Base-by-base conservation (phyloP, 2,113 vertebrate species). In the Dolichotis patagonum region DNA sequence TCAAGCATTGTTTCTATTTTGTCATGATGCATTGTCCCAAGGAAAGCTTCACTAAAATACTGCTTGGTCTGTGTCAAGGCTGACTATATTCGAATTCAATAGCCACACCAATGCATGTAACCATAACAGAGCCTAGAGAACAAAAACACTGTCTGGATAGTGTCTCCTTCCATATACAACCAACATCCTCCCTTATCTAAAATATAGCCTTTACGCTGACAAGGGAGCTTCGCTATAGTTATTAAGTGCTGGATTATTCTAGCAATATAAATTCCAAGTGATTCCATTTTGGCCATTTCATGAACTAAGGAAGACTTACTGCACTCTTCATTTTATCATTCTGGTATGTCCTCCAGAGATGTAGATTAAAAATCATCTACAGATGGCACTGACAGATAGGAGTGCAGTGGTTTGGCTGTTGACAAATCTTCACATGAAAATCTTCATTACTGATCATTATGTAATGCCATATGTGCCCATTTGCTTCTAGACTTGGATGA, bases 361-460 rank as follows among this genome's bases (percentile, higher is more conserved):
- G 1, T 77, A 94, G 54, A 24, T 96, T 58, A 95, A 97, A 80
- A 52, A 35, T 94, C 41, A 96, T 75, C 63, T 86, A 63, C 43
- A 95, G 71, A 95, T 88, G 78, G 20, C 7, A 95, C n/a, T 96
- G 73, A 80, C 24, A 95, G 67, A 97, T 30, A 86, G 75, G 2
- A 95, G 12, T 86, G 35, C 26, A 93, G 22, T 62, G 54, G 35
- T 90, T 96, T 95, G 71, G 12, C 60, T 95, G 20, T 82, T 97
- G 85, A 91, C 32, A 95, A 93, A 89, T 95, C n/a, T 91, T 73
- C n/a, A 67, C n/a, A 83, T 43, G 9, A 96, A 96, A 32, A 80
- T 80, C n/a, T 96, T 97, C 93, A 92, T 56, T 96, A 83, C 80
- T 62, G 26, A 77, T 94, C 46, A 94, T 88, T 83, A 92, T 71